phyloP scores from a whole-genome alignment of 2,797 vertebrate genomes.

The Calcarius lapponicus region DNA sequence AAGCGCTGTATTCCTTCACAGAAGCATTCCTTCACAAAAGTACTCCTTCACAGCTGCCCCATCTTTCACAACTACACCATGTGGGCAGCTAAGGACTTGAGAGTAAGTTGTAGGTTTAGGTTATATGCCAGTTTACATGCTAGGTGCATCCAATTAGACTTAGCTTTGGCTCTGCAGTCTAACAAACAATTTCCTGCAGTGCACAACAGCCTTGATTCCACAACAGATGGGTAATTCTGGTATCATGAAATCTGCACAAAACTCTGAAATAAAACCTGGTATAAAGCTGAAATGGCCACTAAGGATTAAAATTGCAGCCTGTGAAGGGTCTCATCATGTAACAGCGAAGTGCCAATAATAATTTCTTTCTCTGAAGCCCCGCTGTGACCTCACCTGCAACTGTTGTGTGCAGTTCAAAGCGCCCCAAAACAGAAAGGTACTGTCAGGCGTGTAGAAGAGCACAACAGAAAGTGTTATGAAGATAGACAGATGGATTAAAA shows the following conservation, averaged over 20 bases:
- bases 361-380: not conserved
- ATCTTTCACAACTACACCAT: accelerated
- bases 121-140: not conserved
- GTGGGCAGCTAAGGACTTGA: not conserved
- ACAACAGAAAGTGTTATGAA: not conserved
- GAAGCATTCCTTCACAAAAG: not conserved
- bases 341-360: not conserved
- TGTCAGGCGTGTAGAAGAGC: not conserved
- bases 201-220: not conserved
- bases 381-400: not conserved
- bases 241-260: not conserved
- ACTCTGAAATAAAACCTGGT: not conserved
- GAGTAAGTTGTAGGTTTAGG: not conserved
- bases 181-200: not conserved
- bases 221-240: not conserved
- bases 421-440: not conserved
- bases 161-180: not conserved
- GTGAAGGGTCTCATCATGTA: not conserved
- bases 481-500: not conserved
- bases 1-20: accelerated
- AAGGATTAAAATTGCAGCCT: not conserved
- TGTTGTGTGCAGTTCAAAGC: not conserved
- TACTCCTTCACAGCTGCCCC: not conserved
- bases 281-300: not conserved
- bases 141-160: not conserved